Evolutionary conservation across 2,797 vertebrate genomes (phyloP), one percentile per base, ranked within the genome.

Genomic region (Argentina silus): DNA sequence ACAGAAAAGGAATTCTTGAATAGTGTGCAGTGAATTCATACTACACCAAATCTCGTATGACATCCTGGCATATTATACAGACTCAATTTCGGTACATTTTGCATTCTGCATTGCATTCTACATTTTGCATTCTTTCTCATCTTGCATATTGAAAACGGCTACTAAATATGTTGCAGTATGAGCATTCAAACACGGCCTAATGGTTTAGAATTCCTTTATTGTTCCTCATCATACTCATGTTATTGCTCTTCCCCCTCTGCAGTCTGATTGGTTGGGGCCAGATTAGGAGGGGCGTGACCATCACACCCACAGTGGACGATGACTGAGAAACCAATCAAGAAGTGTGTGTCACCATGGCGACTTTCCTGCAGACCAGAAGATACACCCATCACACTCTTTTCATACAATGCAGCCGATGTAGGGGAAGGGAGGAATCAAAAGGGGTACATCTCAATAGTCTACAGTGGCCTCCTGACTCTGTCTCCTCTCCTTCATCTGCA

Each of bases 211-310:
- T 43, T 61, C 21, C 50, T 1, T 7, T 42, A 11, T 15, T 50
- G 43, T 42, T 12, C n/a, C 2, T 64, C 57, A 14, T 7, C 51
- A 19, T 53, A 43, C 0, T 12, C 53, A 64, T 1, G n/a, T 55
- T 3, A 67, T 56, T 55, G 19, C 12, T 59, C 8, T 48, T 47
- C 53, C 60, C 14, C 44, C 23, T 56, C 23, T 67, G 0, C 93
- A 99, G 98, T 91, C 95, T 99, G 89, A 99, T 99, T 91, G 98
- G 98, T 71, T 99, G 98, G 98, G 98, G 97, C 67, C 98, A 99
- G 86, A 99, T 99, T 93, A 95, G 98, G 93, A 97, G 98, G 95
- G 98, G 98, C 78, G 97, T 98, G 85, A 99, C 98, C 91, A 99
- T 99, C 93, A 98, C 97, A 78, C 98, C 98, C 72, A 99, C 98